Base-by-base conservation (phyloP, 2,888 invertebrate genomes). In the Drosophila cognata region DNA sequence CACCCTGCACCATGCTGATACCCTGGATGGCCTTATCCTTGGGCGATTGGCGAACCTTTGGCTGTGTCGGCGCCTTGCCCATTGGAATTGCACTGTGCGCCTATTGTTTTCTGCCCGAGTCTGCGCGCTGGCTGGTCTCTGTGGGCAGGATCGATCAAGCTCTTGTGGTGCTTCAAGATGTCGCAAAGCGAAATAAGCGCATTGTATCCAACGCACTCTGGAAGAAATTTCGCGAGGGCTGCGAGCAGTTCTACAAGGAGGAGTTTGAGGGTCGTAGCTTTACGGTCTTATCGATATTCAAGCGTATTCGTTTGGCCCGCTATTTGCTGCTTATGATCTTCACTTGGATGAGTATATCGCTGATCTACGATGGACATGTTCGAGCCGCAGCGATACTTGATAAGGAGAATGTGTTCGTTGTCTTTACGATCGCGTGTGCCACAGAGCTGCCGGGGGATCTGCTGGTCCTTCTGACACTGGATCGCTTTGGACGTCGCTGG, bases 401-500 rank as follows among this genome's bases (percentile, higher is more conserved):
- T 0, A 92, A 96, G 77, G 95, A 97, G 75, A 95, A 97, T 82
- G 95, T 97, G 2, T 97, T 97, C 91, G 84, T 97, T 48, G 97
- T 97, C 0, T 97, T 97, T 90, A 97, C 97, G 0, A 95, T 97
- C 0, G 97, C 97, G 0, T 96, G 96, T 0, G 96, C 96, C 7
- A 97, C 97, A 0, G 97, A 97, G 91, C 93, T 98, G 57, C 97
- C 98, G 0, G 97, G 97, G 5, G 97, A 97, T 90, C 96, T 97
- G 0, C 95, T 97, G 59, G 93, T 97, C n/a, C 97, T 97, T 0
- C 93, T 96, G 5, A 96, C 96, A 2, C 93, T 98, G 29, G 92
- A 91, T 79, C 95, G 96, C 70, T 97, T 97, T 95, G 98, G 98
- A 0, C 94, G 98, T 67, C 94, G 98, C 82, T 97, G 97, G 97